Conservation (phyloP, 2,797 vertebrate genomes). For the Diceros bicornis region DNA sequence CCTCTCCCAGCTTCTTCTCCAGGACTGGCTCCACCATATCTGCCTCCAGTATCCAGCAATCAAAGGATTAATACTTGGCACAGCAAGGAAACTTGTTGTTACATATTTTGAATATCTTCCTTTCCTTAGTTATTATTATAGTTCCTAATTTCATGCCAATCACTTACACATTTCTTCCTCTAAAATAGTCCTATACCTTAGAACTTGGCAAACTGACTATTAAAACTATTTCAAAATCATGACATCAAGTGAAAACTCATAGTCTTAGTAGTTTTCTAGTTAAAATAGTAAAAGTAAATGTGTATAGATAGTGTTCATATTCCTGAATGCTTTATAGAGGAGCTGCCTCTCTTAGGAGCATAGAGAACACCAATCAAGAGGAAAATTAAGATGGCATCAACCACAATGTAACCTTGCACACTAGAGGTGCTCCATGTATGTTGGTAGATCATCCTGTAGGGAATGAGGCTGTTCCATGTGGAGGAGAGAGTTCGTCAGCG, state of each 20-base stretch:
- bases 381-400: not conserved
- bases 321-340: not conserved
- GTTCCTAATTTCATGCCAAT: not conserved
- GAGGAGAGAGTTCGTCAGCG: not conserved
- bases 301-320: not conserved
- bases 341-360: not conserved
- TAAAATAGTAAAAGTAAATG: conserved; percentile 34
- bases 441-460: not conserved
- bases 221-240: conserved; percentile 44
- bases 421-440: accelerated
- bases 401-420: no score
- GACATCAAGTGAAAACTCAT: conserved; percentile 12
- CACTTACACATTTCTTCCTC: not conserved
- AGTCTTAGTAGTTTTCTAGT: conserved; percentile 33
- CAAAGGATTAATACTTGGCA: not conserved
- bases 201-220: not conserved
- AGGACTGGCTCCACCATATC: not conserved
- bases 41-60: not conserved
- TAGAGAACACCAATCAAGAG: not conserved
- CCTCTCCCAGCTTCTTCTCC: not conserved
- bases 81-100: not conserved
- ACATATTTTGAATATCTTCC: not conserved
- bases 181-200: not conserved
- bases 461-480: not conserved
- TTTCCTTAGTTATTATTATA: not conserved